Evolutionary conservation across 2,113 vertebrate genomes (phyloP), one percentile per base, ranked within the genome.

Genomic region (Apteryx mantelli): DNA sequence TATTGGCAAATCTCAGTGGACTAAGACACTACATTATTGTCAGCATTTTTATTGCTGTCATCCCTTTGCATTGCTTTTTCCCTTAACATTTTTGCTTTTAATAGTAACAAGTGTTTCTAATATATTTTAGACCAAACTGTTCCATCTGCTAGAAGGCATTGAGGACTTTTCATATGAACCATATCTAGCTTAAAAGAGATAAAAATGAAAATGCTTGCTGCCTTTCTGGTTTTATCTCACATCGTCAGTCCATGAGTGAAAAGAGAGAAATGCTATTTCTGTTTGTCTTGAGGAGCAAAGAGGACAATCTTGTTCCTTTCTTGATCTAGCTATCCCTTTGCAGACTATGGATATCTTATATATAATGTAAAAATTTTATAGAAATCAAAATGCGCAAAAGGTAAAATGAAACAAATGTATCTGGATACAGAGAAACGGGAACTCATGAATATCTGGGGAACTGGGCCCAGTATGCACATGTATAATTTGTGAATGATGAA

Each of bases 1-100:
- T 93, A 89, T 92, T 87, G 65, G 44, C 77, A 69, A 77, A 79
- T 85, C 91, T 95, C 83, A 5, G 4, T 25, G 65, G 91, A 85
- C 56, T 36, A 15, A 89, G 77, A 56, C 42, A 50, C 11, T 79
- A 1, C 50, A 30, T 69, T 84, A 61, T 56, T 91, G 91, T 96
- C 92, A 95, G 68, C 73, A 83, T 52, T 95, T 95, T 95, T 94
- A 88, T 81, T 96, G 78, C 63, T 97, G 77, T 28, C 81, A 34
- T 64, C 86, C 83, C 32, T 74, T 85, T 95, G 7, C 36, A 38
- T 38, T 88, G 50, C 7, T 53, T 78, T 81, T 69, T 17, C 25
- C 71, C 53, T 55, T 30, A 55, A 74, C 25, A 40, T 34, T 70
- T 60, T 32, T 34, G 13, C 30, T 17, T 91, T 82, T 86, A 86